These are phyloP conservation scores for Plectrocnemia conspersa DNA, from an alignment of 1,140 invertebrate genomes.

Conservation along the genomic window DNA sequence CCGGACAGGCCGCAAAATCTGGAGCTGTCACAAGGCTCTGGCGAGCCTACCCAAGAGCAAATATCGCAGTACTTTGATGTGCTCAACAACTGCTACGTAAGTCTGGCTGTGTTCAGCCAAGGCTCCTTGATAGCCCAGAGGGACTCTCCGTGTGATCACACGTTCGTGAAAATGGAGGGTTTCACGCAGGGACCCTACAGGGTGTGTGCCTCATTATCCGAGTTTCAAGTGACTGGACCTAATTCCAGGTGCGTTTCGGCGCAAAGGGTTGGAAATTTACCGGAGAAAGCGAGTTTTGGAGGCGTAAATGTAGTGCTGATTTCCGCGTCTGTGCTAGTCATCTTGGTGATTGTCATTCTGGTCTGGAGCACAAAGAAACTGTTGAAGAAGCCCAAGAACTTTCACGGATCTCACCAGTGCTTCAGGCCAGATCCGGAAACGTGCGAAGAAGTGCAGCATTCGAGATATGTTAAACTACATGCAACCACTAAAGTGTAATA, in stretches of 20 bases:
- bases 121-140: slow-evolving; percentile 49
- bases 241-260: slow-evolving; percentile 53
- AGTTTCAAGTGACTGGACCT: slow-evolving; percentile 43
- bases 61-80: slow-evolving; percentile 36
- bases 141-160: slow-evolving; percentile 46
- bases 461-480: slow-evolving; percentile 58
- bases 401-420: slow-evolving; percentile 49
- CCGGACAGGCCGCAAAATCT: slow-evolving; percentile 39
- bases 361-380: slow-evolving; percentile 54
- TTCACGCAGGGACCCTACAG: slow-evolving; percentile 48
- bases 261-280: slow-evolving; percentile 42
- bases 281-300: slow-evolving; percentile 47
- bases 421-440: slow-evolving; percentile 51
- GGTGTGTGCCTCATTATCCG: slow-evolving; percentile 48
- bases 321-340: slow-evolving; percentile 50
- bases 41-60: slow-evolving; percentile 40
- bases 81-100: slow-evolving; percentile 46
- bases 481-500: slow-evolving; percentile 55
- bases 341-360: slow-evolving; percentile 50
- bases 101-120: slow-evolving; percentile 45
- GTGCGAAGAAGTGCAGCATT: slow-evolving; percentile 49
- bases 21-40: slow-evolving; percentile 39
- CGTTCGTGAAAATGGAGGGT: slow-evolving; percentile 48
- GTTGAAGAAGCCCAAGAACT: slow-evolving; percentile 50
- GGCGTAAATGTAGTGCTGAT: slow-evolving; percentile 51